phyloP scores from a whole-genome alignment of 2,888 invertebrate genomes.

The Harpalus rubripes region DNA sequence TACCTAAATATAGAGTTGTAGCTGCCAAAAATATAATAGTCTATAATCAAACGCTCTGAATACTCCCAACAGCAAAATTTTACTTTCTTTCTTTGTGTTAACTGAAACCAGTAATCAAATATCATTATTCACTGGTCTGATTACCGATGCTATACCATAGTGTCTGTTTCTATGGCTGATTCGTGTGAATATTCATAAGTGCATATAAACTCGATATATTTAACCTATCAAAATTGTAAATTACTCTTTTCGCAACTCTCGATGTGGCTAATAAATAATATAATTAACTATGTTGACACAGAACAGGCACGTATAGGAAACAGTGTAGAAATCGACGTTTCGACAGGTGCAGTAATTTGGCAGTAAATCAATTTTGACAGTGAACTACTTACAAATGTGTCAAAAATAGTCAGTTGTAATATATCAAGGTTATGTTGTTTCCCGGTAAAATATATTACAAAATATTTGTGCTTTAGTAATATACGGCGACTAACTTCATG shows the following conservation, averaged over 20 bases:
- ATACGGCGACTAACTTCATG: no score
- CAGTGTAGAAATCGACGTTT: slow-evolving; percentile 32
- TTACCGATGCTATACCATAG: background rate
- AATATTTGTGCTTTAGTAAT: no score
- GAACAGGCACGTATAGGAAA: slow-evolving; percentile 6
- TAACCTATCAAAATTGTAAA: slow-evolving; percentile 44
- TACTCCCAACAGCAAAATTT: slow-evolving; percentile 18
- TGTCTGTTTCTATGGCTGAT: background rate
- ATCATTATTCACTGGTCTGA: slow-evolving; percentile 4
- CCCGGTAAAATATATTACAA: no score
- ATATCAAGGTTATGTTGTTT: no score
- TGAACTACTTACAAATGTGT: no score
- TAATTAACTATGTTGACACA: slow-evolving; percentile 41
- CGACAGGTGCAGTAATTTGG: slow-evolving; percentile 33
- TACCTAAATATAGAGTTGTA: background rate
- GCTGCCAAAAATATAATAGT: background rate
- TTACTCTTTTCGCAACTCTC: slow-evolving; percentile 25
- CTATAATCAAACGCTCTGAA: slow-evolving; percentile 22
- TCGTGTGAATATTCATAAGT: slow-evolving; percentile 32
- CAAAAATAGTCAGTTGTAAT: no score
- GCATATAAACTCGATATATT: background rate
- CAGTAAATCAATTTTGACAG: background rate
- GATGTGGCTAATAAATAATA: slow-evolving; percentile 29
- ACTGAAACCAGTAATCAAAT: slow-evolving; percentile 40
- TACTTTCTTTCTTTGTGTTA: slow-evolving; percentile 23